Base-by-base conservation (phyloP, 2,113 vertebrate genomes). In the Ciconia stormi region DNA sequence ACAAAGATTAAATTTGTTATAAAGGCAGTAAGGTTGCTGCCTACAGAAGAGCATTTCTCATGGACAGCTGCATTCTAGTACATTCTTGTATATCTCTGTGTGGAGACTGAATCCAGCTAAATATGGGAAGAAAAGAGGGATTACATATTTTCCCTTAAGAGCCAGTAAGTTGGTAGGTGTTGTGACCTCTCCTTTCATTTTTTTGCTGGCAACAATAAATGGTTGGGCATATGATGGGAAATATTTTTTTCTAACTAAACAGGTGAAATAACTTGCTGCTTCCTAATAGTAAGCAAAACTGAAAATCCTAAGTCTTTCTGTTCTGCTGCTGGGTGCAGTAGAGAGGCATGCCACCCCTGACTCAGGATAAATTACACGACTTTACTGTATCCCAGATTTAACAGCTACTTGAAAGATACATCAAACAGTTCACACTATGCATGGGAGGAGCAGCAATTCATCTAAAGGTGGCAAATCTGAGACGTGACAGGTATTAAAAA, bases 361-460 rank as follows among this genome's bases (percentile, higher is more conserved):
- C 66, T 91, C 61, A 20, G 87, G 93, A 91, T 72, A 38, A 82
- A 82, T 87, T 44, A 49, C 52, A 58, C 0, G 29, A 79, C 67
- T 91, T 87, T 27, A 29, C 61, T 65, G 38, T 58, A 69, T 74
- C 81, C 89, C 81, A 70, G 66, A 46, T 87, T 95, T 94, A 95
- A 85, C 87, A 87, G 95, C 80, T 95, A 22, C 78, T 87, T 76
- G 62, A 92, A 84, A 89, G 95, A 89, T 74, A 66, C 70, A 89
- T 92, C 89, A 89, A 89, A 95, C 89, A 87, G 79, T 95, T 97
- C 93, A 58, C 87, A 82, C 91, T 73, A 3, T 87, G 89, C 81
- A 85, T 89, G 66, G 83, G 87, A 97, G 89, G 89, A 94, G 49
- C 81, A 95, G 83, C 78, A 93, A 94, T 97, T 95, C 66, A 89